Evolutionary conservation across 2,888 invertebrate genomes (phyloP), one percentile per base, ranked within the genome.

Genomic region (Epistrophe eligans): DNA sequence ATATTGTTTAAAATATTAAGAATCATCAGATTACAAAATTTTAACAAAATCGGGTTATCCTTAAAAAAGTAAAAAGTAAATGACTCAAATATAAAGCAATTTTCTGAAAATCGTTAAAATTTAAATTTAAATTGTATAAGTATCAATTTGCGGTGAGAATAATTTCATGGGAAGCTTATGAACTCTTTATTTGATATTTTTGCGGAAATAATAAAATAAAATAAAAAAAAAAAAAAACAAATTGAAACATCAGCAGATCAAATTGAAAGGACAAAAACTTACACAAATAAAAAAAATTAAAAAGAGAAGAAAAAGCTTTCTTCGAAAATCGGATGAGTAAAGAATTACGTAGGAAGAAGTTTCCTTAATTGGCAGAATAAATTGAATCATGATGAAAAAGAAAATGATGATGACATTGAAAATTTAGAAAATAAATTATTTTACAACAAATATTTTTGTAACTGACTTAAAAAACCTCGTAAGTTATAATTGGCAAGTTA

Each of bases 321-420:
- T 40, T 19, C 19, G 60, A 60, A 43, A 24, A 43, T 43, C 24
- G 24, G 62, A 62, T n/a, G 15, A 62, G 19, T 19, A 9, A 43
- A 10, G 43, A 62, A 62, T 62, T 62, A 62, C 43, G 24, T 28
- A 24, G 43, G 24, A 40, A 43, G 43, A 62, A 43, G 43, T 62
- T 62, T 62, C 43, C 55, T 40, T 62, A 62, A 62, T 62, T 62
- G 62, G 62, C 24, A 15, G n/a, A 62, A 28, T 8, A 62, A 62
- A 62, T 40, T 60, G 38, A 19, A 38, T 40, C 19, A 15, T 40
- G 15, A 15, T 9, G 8, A 15, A 24, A 17, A 43, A 24, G 17
- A 62, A 43, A 19, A 40, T 28, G 62, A 62, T 1, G 24, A 35
- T 24, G 60, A 15, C 24, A 24, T 15, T 15, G 15, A 13, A 62